phyloP scores from a whole-genome alignment of 2,797 vertebrate genomes.

The Vireo griseus region DNA sequence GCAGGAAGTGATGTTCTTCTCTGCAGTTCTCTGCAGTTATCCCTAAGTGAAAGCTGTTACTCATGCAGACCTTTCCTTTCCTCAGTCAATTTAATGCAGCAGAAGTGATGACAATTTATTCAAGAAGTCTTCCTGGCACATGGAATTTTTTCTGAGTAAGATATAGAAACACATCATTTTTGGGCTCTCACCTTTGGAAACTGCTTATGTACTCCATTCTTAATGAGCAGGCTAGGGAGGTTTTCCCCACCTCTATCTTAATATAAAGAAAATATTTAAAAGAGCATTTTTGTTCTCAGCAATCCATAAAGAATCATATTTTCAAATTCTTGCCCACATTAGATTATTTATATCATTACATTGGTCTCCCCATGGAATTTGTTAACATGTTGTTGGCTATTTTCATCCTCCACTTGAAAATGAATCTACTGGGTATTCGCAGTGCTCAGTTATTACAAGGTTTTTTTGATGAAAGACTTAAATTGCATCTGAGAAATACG shows the following conservation, averaged over 20 bases:
- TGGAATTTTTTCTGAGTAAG: background rate
- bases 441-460: constrained; percentile 2
- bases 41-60: background rate
- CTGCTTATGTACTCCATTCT: background rate
- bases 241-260: background rate
- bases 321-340: background rate
- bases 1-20: background rate
- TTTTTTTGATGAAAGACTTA: constrained; percentile 43
- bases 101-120: background rate
- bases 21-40: background rate
- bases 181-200: background rate
- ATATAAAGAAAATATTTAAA: constrained; percentile 8
- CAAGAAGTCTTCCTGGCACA: background rate
- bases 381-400: constrained; percentile 35
- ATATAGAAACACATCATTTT: background rate
- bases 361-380: constrained; percentile 13
- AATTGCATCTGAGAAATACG: constrained; percentile 25
- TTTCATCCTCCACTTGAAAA: constrained; percentile 44
- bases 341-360: constrained; percentile 21
- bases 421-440: constrained; percentile 26
- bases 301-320: background rate
- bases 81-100: background rate
- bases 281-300: background rate
- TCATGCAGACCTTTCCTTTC: background rate
- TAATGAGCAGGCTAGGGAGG: constrained; percentile 9